A percentile compares a stretch with the other conserved stretches of the same genome.
phyloP scores from a whole-genome alignment of 2,113 vertebrate genomes.

The Aythya baeri region DNA sequence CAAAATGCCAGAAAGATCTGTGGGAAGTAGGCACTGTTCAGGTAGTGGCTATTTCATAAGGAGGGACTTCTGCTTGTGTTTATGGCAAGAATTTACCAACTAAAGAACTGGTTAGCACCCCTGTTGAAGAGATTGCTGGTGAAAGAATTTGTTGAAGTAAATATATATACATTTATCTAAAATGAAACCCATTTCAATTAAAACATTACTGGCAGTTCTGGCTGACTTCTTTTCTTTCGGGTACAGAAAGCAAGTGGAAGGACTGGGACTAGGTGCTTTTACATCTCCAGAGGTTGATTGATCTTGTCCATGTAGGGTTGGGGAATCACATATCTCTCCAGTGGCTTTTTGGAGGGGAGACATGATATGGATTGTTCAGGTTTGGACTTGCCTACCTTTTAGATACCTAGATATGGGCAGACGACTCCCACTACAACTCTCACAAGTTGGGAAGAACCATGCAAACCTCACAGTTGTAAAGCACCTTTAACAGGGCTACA shows the following conservation, averaged over 20 bases:
- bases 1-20: neutral
- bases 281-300: neutral
- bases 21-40: neutral
- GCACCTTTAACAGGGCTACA: neutral
- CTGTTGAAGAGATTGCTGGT: neutral
- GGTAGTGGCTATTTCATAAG: neutral
- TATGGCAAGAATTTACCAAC: neutral
- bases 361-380: neutral
- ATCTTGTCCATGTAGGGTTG: neutral
- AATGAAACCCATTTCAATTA: neutral
- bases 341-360: neutral
- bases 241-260: neutral
- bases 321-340: neutral
- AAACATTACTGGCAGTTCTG: neutral
- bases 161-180: neutral
- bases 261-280: neutral
- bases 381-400: neutral
- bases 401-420: neutral
- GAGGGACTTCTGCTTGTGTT: neutral
- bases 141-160: neutral
- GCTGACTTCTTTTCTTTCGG: neutral
- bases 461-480: neutral
- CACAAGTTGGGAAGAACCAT: rapidly evolving
- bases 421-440: neutral
- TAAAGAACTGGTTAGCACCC: neutral